Percentiles rank a stretch among this genome's conserved stretches.
phyloP scores from a whole-genome alignment of 2,797 vertebrate genomes.

The Hypotaenidia okinawae region DNA sequence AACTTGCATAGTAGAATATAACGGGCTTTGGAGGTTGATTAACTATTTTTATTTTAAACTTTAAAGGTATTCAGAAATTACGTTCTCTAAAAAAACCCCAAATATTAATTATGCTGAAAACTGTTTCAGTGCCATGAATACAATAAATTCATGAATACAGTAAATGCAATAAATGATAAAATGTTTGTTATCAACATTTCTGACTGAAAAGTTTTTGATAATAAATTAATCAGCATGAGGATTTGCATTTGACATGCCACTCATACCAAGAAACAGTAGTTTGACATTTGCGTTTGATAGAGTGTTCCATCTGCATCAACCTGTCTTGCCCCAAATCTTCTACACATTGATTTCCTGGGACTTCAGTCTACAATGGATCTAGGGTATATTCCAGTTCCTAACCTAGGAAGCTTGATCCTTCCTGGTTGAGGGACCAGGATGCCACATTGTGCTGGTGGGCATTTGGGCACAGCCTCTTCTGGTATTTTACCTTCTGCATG shows the following conservation, averaged over 20 bases:
- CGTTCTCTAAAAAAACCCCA: neutral
- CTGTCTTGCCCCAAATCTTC: neutral
- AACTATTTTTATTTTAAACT: neutral
- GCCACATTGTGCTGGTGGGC: neutral
- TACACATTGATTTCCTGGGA: neutral
- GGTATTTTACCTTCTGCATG: neutral
- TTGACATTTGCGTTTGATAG: neutral
- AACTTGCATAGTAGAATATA: neutral
- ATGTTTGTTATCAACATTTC: neutral
- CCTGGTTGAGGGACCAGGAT: neutral
- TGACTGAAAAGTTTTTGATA: neutral
- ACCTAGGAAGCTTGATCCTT: neutral
- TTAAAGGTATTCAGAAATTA: neutral
- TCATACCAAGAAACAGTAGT: neutral
- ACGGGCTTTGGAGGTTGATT: neutral
- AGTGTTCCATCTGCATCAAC: neutral
- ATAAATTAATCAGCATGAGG: neutral
- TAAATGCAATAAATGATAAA: too few relatives aligned
- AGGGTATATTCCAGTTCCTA: neutral
- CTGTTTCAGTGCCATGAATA: neutral
- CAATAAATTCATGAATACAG: neutral
- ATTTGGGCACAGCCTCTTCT: neutral
- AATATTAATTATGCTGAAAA: neutral
- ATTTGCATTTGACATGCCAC: neutral
- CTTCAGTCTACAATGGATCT: neutral